phyloP scores from a whole-genome alignment of 2,888 invertebrate species.

The Drosophila prolongata region DNA sequence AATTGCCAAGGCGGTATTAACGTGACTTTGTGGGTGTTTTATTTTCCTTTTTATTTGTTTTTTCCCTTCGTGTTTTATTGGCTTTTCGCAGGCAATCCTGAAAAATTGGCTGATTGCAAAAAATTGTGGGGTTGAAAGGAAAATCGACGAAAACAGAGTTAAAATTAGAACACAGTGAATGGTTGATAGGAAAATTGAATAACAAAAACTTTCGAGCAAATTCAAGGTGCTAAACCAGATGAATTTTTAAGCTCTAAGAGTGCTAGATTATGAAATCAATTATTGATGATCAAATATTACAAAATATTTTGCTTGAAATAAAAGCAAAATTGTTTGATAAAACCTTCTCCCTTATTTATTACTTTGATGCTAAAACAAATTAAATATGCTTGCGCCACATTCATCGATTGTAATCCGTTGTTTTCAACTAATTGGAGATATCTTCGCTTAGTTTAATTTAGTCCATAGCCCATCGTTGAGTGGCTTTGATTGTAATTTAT shows the following conservation, averaged over 20 bases:
- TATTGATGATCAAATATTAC: neutral
- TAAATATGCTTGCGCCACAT: neutral
- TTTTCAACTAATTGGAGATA: conserved; percentile 20
- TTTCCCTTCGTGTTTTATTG: conserved; percentile 38
- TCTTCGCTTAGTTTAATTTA: conserved; percentile 7
- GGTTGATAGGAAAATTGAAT: neutral
- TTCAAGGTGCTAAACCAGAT: conserved; percentile 14
- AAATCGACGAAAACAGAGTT: conserved; percentile 18
- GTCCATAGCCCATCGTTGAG: conserved; percentile 19
- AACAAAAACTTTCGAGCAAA: conserved; percentile 2
- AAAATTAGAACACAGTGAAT: conserved; percentile 26
- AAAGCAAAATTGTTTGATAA: neutral
- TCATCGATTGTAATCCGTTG: neutral
- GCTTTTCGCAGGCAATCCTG: conserved; percentile 30
- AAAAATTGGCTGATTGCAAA: conserved; percentile 18
- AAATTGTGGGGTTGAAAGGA: conserved; percentile 5
- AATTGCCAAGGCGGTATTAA: conserved; percentile 56
- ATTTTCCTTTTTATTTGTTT: conserved; percentile 32
- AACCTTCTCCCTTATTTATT: no score
- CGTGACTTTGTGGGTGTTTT: conserved; percentile 53
- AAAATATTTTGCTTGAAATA: neutral
- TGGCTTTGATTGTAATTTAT: conserved; percentile 36
- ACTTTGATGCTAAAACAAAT: no score
- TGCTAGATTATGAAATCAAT: neutral
- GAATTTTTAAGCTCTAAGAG: conserved; percentile 3